Percentiles rank a stretch among this genome's conserved stretches.
Evolutionary conservation across 2,797 vertebrate genomes (phyloP).

Genomic region (Melanotaenia nigrans): DNA sequence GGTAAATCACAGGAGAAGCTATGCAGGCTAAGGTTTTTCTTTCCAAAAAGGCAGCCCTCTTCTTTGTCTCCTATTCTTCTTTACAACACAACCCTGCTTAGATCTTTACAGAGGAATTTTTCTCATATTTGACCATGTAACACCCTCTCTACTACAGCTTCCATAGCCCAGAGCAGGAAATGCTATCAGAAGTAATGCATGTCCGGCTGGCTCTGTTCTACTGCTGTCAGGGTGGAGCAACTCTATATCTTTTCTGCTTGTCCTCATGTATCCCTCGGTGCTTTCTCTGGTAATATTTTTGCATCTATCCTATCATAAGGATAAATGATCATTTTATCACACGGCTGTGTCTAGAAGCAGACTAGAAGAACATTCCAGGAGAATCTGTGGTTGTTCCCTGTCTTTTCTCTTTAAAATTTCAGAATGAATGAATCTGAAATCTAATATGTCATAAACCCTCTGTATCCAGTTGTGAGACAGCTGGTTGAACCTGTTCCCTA

Average conservation of each 20-base stretch:
- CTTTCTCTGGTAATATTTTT: slow-evolving; percentile 26
- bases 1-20: slow-evolving; percentile 30
- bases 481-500: slow-evolving; percentile 57
- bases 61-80: slow-evolving; percentile 25
- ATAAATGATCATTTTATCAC: slow-evolving; percentile 23
- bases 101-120: slow-evolving; percentile 39
- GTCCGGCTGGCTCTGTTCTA: slow-evolving; percentile 61
- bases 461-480: slow-evolving; percentile 39
- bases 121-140: slow-evolving; percentile 43
- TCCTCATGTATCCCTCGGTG: slow-evolving; percentile 25
- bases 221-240: slow-evolving; percentile 58
- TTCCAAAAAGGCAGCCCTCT: slow-evolving; percentile 19
- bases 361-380: slow-evolving; percentile 12
- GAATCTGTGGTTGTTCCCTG: slow-evolving; percentile 9
- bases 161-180: slow-evolving; percentile 73
- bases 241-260: slow-evolving; percentile 41
- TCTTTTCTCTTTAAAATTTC: neutral
- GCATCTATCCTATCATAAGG: slow-evolving; percentile 18
- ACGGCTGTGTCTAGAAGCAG: slow-evolving; percentile 31
- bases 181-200: slow-evolving; percentile 67
- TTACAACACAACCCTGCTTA: slow-evolving; percentile 31
- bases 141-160: slow-evolving; percentile 43
- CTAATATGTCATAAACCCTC: slow-evolving; percentile 30
- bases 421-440: slow-evolving; percentile 39
- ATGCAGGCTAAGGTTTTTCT: slow-evolving; percentile 26